A percentile compares a stretch with the other conserved stretches of the same genome.
phyloP scores from a whole-genome alignment of 2,797 vertebrate species.

The Ctenopoma multispine region DNA sequence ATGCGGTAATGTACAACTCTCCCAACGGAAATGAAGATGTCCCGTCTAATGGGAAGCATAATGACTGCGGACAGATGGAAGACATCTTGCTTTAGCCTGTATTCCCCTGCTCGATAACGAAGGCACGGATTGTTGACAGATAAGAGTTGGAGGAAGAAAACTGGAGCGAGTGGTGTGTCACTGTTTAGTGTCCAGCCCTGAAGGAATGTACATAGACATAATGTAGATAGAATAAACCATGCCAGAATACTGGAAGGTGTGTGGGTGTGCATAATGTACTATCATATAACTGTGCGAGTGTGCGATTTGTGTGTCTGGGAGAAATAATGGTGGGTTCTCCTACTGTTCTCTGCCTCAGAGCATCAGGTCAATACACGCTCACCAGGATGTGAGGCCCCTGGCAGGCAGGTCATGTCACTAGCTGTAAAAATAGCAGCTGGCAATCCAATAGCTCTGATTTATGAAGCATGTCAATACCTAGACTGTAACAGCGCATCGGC shows the following conservation, averaged over 20 bases:
- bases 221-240: slow-evolving; percentile 17
- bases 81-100: slow-evolving; percentile 62
- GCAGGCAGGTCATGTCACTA: slow-evolving; percentile 69
- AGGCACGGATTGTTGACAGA: slow-evolving; percentile 62
- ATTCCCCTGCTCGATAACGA: slow-evolving; percentile 59
- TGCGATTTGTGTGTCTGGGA: slow-evolving; percentile 16
- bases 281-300: slow-evolving; percentile 3
- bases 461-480: slow-evolving; percentile 81
- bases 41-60: slow-evolving; percentile 71
- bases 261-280: slow-evolving; percentile 40
- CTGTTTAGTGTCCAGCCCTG: slow-evolving; percentile 25
- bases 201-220: slow-evolving; percentile 33
- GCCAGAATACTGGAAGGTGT: slow-evolving; percentile 24
- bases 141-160: slow-evolving; percentile 37
- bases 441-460: slow-evolving; percentile 82
- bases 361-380: slow-evolving; percentile 60
- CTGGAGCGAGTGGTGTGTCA: slow-evolving; percentile 30
- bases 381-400: slow-evolving; percentile 50
- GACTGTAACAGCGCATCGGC: slow-evolving; percentile 71
- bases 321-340: slow-evolving; percentile 48
- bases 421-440: slow-evolving; percentile 82
- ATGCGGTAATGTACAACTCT: slow-evolving; percentile 45
- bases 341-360: slow-evolving; percentile 49
- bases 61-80: slow-evolving; percentile 77
- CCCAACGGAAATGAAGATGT: slow-evolving; percentile 79